These are phyloP conservation scores for Nannospalax galili DNA, from an alignment of 2,113 vertebrate species.

Conservation along the genomic window DNA sequence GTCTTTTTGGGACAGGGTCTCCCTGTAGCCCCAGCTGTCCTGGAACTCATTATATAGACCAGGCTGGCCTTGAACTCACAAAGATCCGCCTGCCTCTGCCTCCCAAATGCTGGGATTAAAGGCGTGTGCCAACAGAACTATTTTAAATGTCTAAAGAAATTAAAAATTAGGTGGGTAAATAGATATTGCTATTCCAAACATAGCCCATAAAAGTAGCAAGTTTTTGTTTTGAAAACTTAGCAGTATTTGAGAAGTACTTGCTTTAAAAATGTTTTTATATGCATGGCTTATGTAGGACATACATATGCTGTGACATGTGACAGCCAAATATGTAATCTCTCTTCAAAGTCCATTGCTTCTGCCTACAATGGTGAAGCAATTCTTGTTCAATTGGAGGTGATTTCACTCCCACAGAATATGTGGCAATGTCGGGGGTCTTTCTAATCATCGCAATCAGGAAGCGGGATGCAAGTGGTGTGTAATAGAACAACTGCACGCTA, in stretches of 20 bases:
- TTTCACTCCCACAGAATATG: neutral
- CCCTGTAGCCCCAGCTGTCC: too few relatives aligned
- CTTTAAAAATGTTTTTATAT: neutral
- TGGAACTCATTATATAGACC: too few relatives aligned
- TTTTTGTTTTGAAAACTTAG: neutral
- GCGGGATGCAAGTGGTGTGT: neutral
- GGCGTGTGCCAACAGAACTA: conserved; percentile 25
- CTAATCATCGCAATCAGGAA: too few relatives aligned
- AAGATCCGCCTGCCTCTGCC: too few relatives aligned
- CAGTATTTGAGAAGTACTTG: neutral
- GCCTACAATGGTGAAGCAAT: neutral
- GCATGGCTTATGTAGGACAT: neutral
- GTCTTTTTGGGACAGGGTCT: too few relatives aligned
- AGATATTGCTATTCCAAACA: neutral
- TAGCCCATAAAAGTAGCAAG: neutral
- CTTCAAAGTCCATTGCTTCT: neutral
- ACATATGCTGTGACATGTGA: neutral
- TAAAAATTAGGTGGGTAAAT: neutral
- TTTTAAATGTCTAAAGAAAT: conserved; percentile 11
- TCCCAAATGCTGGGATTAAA: too few relatives aligned
- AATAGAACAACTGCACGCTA: neutral
- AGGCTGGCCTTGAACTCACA: too few relatives aligned
- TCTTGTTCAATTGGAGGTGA: neutral
- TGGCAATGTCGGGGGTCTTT: neutral
- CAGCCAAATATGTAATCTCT: neutral